Evolutionary conservation across 2,888 invertebrate genomes (phyloP), one percentile per base, ranked within the genome.

Genomic region (Erebia palarica): DNA sequence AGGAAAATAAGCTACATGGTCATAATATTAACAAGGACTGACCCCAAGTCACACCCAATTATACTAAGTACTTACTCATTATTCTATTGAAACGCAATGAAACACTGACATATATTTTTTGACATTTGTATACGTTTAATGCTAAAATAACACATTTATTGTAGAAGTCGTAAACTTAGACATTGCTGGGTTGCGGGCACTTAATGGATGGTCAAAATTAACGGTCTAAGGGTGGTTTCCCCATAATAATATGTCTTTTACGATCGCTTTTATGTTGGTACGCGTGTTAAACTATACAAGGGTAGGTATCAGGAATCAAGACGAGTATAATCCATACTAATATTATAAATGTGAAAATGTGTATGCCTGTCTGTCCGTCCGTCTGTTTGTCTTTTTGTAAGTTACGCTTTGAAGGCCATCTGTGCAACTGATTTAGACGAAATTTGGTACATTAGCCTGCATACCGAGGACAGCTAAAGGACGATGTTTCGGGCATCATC

Each of bases 151-250:
- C 55, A 55, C 55, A 18, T 55, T 55, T 18, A n/a, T n/a, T n/a
- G n/a, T n/a, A 55, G 18, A 61, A 61, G 61, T 61, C n/a, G 16
- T 61, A 47, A 61, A 61, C 4, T 61, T 44, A 44, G 42, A 61
- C 11, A 61, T 64, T 10, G 51, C 64, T 9, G 51, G 55, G 51
- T 27, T 49, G 16, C 64, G 14, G 27, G n/a, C 49, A 51, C 27
- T 51, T 49, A 64, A 64, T 64, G 51, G 21, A 14, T 36, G 51
- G 64, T 64, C 64, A 49, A 64, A 64, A 64, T 64, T 49, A 64
- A 64, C 64, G 51, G 27, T 14, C 4, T 51, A 27, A 51, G 49
- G 55, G 55, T 18, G 18, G 55, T 55, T 51, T n/a, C 53, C 5
- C n/a, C 55, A 18, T 10, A 55, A 3, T 18, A 18, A 10, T 55